Evolutionary conservation across 2,888 invertebrate genomes (phyloP), one percentile per base, ranked within the genome.

Genomic region (Acronicta psi): DNA sequence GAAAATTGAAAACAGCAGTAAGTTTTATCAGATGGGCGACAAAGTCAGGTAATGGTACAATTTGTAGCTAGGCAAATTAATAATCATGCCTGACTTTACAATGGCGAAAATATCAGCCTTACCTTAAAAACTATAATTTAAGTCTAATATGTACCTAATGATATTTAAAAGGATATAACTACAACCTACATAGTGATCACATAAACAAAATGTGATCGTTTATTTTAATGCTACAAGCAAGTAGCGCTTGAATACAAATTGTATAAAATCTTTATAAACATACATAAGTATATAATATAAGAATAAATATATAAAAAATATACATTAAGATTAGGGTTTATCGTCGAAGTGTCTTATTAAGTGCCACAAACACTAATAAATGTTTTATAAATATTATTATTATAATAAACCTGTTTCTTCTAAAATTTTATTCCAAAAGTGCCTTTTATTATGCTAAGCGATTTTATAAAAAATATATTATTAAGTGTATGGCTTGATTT

Each of bases 331-430:
- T 51, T 62, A 64, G 52, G 10, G 34, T 57, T 60, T 53, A 45
- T 42, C 37, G 65, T 65, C 40, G 49, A 69, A 64, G 76, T 77
- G 77, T 74, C 72, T 76, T 76, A 64, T 42, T 59, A 75, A 76
- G 77, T 79, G 79, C 79, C 79, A 79, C 71, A 71, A 66, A 69
- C 63, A 62, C 61, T 62, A 66, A 59, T 46, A 14, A 60, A 52
- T 52, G 50, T 56, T 57, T 54, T 64, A 34, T 55, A 46, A 74
- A 65, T 58, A 61, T 29, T 11, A 29, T 29, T 56, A 55, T 31
- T 11, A 7, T 13, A 55, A 50, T 8, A 23, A 50, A 40, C 18
- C n/a, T n/a, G n/a, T 55, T 58, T 54, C 51, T 61, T 58, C 44
- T 25, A 57, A 61, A 71, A 52, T 61, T 46, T 29, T 58, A 67